Evolutionary conservation across 2,113 vertebrate species (phyloP), one percentile per base, ranked within the genome.

Genomic region (Cyanoliseus patagonus): DNA sequence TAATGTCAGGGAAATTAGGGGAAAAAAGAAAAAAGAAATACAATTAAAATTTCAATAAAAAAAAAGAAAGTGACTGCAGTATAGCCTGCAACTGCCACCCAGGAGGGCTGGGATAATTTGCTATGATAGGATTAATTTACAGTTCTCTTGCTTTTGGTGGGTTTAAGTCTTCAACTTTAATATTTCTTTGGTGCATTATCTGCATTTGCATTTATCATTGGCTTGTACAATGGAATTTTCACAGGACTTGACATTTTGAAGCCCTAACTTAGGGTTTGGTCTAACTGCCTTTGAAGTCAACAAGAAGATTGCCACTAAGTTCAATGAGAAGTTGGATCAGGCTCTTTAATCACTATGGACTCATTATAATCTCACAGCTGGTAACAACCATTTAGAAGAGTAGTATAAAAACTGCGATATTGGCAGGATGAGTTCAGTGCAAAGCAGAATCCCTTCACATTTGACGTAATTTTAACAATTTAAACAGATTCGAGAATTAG

Each of bases 131-230:
- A 94, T 93, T 89, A 92, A 90, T 62, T 94, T 81, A 68, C 63
- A 88, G 53, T 94, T 83, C 33, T 89, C 15, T 11, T 88, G 83
- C 69, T 94, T 97, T 88, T 39, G 11, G 64, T 62, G 91, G 37
- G 22, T 79, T 92, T 78, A 76, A 90, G 17, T 80, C 94, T 95
- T 97, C 73, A 84, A 88, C 25, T 66, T 68, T 74, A 76, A 70
- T 90, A 90, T 95, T 90, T 96, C 67, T 94, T 92, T 62, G 24
- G 63, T 93, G 68, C 83, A 94, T 93, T 94, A 88, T 78, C 72
- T 96, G 70, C 55, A 96, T 96, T 97, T 95, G 90, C 90, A 94
- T 96, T 91, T 90, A 83, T 91, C 84, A 70, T 90, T 96, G 75
- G 23, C 53, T 94, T 47, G 35, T 81, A 94, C 90, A 96, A 92